Evolutionary conservation across 1,140 invertebrate genomes (phyloP).

Genomic region (Metaphire vulgaris): DNA sequence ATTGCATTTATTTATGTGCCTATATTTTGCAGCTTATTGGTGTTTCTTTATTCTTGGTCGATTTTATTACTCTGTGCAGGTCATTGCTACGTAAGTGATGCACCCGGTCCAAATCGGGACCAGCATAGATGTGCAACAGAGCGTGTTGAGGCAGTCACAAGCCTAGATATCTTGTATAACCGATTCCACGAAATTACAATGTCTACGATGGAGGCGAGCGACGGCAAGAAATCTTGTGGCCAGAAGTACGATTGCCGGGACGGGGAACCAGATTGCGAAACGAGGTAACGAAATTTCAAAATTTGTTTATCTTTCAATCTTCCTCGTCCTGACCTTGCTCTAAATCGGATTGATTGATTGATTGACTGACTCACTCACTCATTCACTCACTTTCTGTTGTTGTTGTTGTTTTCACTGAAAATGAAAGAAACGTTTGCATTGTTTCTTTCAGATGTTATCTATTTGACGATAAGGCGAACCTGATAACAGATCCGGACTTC

Average conservation of each 20-base stretch:
- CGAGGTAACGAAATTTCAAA: slow-evolving; percentile 47
- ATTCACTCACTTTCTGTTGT: too few relatives aligned
- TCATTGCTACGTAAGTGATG: slow-evolving; percentile 50
- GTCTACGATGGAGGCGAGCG: slow-evolving; percentile 51
- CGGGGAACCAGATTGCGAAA: slow-evolving; percentile 46
- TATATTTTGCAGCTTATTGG: too few relatives aligned
- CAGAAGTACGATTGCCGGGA: slow-evolving; percentile 49
- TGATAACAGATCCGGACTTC: slow-evolving; percentile 53
- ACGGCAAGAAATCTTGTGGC: slow-evolving; percentile 49
- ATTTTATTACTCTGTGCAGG: slow-evolving; percentile 35
- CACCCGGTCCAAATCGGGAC: slow-evolving; percentile 41
- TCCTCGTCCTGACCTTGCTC: too few relatives aligned
- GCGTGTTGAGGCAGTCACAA: slow-evolving; percentile 52
- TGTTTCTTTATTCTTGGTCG: too few relatives aligned
- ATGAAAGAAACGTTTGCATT: too few relatives aligned
- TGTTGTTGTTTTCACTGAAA: too few relatives aligned
- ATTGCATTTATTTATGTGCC: too few relatives aligned
- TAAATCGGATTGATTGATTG: too few relatives aligned
- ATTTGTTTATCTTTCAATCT: too few relatives aligned
- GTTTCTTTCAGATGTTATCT: slow-evolving; percentile 51
- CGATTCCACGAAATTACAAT: slow-evolving; percentile 52
- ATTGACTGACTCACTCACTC: too few relatives aligned
- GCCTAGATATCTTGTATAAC: slow-evolving; percentile 53
- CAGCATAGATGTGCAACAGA: slow-evolving; percentile 52
- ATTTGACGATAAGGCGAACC: slow-evolving; percentile 51